Evolutionary conservation across 2,888 invertebrate genomes (phyloP), one percentile per base, ranked within the genome.

Genomic region (Amphipoea oculea): DNA sequence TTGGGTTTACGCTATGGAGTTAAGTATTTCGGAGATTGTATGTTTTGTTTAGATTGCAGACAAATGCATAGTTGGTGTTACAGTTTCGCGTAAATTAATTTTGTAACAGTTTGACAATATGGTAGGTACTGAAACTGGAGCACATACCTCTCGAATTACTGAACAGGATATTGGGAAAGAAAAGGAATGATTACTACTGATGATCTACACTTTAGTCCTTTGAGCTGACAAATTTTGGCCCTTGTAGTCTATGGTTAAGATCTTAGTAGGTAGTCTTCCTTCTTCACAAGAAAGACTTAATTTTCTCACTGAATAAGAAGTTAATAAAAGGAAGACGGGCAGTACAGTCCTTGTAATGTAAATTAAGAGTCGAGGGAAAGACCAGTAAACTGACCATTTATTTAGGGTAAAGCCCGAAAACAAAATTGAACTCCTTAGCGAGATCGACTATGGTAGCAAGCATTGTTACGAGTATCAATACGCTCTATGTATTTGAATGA

Each of bases 1-100:
- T 42, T 51, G 0, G 17, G 20, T 9, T 40, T n/a, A 48, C 12
- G 65, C 14, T 29, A 4, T 48, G 12, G 12, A 11, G 51, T 66
- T 36, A 29, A 60, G 23, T 54, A 66, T 66, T 73, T 68, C 65
- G 40, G 57, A 74, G 72, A 76, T 79, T 72, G 78, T 71, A 40
- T 76, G n/a, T 79, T 76, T 78, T 74, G 68, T 79, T 75, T 40
- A 81, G 70, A 78, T 85, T 89, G 81, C 76, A 77, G 83, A 73
- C 70, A 78, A 70, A 79, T 79, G 74, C 73, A 88, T 71, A 76
- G 23, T 54, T 54, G 14, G 48, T 84, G 42, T 72, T 60, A 72
- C 45, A 11, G 57, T 72, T 72, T 81, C 23, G n/a, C 7, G 42
- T 83, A 42, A 60, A 60, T 70, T 62, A 62, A 42, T 81, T 69